These are phyloP conservation scores for Xanthia togata DNA, from an alignment of 2,888 invertebrate species.

Conservation along the genomic window DNA sequence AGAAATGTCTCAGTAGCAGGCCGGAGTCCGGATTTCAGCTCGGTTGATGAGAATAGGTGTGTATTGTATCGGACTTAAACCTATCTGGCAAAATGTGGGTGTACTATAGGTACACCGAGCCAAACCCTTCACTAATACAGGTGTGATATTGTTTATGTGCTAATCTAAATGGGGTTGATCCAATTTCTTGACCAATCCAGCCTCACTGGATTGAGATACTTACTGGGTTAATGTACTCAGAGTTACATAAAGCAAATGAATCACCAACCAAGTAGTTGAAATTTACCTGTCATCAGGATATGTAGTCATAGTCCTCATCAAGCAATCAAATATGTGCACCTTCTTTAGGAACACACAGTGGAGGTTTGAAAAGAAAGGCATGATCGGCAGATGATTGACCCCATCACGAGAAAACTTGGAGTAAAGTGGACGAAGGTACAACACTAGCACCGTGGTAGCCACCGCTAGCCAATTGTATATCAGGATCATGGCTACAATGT, in stretches of 20 bases:
- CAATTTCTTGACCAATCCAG: not conserved
- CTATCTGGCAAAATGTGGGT: no score
- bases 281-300: constrained; percentile 56
- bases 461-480: constrained; percentile 44
- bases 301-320: constrained; percentile 16
- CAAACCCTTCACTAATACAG: no score
- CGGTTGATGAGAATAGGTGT: no score
- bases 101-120: no score
- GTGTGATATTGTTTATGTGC: not conserved
- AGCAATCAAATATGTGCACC: constrained; percentile 43
- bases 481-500: constrained; percentile 45
- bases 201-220: not conserved
- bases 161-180: not conserved
- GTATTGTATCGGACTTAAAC: no score
- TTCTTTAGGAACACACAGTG: constrained; percentile 38
- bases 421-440: constrained; percentile 49
- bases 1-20: no score
- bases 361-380: constrained; percentile 52
- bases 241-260: not conserved
- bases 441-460: constrained; percentile 18
- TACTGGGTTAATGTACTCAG: not conserved
- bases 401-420: constrained; percentile 39
- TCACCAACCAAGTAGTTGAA: no score
- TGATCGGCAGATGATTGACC: constrained; percentile 44
- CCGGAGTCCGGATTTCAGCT: no score